Base-by-base conservation (phyloP, 2,888 invertebrate species). In the Cerastis rubricosa region DNA sequence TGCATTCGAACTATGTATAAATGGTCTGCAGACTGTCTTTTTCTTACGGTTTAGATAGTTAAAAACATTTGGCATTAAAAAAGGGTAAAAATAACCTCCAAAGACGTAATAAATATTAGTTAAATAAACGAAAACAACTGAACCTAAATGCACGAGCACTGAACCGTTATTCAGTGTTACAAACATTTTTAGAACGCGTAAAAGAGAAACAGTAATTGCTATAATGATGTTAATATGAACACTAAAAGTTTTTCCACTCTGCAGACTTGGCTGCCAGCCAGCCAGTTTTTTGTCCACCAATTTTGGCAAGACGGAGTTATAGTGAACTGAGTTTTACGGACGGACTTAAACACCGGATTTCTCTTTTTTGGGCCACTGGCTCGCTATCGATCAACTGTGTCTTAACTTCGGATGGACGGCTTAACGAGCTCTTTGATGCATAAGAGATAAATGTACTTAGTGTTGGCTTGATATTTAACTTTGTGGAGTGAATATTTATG, bases 181-280 rank as follows among this genome's bases (percentile, higher is more conserved):
- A 63, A 64, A 82, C 66, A 59, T 54, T 78, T 57, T 59, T 83
- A 71, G 25, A 81, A 74, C 47, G 59, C 51, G 49, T 68, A 54
- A 78, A 72, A 68, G 67, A 71, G 78, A 35, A 83, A 74, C 78
- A 78, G 64, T 82, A 83, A 82, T 83, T 78, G 78, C 78, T 74
- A 45, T 83, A 83, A 83, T 79, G 79, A 83, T 78, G 71, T 79
- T 83, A 83, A 79, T 75, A 79, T 75, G 74, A 75, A 83, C 74
- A 75, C 57, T 83, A 75, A 83, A 83, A 83, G 83, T 83, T 83
- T 83, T 83, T 83, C 83, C 83, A 82, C 74, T 83, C 69, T 71
- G 61, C 66, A 70, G 63, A 66, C 35, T 83, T 83, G 83, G 83
- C 83, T 40, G 11, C 22, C 7, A 2, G 70, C 83, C 83, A 83